Conservation (phyloP, 2,797 vertebrate species). For the Halcyon badia region DNA sequence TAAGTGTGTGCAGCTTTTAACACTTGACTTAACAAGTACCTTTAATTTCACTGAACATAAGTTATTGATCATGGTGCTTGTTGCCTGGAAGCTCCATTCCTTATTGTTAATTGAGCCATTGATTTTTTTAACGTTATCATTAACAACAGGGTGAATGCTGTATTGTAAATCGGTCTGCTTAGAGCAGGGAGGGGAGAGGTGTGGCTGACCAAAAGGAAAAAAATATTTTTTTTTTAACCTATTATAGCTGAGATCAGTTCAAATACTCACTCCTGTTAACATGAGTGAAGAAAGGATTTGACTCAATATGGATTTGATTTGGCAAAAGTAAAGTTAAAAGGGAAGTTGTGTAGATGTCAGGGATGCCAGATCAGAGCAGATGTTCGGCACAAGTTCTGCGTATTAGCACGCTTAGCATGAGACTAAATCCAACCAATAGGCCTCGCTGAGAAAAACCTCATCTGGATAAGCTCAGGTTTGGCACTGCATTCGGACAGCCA, state of each 20-base stretch:
- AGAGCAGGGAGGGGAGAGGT: not conserved
- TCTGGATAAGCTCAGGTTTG: not conserved
- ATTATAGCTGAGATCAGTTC: not conserved
- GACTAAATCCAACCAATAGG: not conserved
- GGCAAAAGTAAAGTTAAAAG: not conserved
- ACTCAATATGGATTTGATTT: not conserved
- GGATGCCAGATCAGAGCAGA: not conserved
- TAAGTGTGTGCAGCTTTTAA: slow-evolving; percentile 77
- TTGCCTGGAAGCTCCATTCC: slow-evolving; percentile 79
- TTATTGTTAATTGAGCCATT: slow-evolving; percentile 83
- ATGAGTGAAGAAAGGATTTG: not conserved
- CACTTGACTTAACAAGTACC: slow-evolving; percentile 82
- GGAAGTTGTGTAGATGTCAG: not conserved
- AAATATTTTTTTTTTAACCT: not conserved
- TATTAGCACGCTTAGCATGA: not conserved
- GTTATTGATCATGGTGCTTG: slow-evolving; percentile 80
- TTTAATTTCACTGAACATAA: slow-evolving; percentile 84
- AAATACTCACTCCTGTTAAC: not conserved
- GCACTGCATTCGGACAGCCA: not conserved
- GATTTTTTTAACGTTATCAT: slow-evolving; percentile 77
- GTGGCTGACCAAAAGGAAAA: not conserved
- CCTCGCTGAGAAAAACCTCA: not conserved
- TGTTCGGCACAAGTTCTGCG: not conserved
- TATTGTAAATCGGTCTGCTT: slow-evolving; percentile 23
- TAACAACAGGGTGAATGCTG: slow-evolving; percentile 67